Base-by-base conservation (phyloP, 2,113 vertebrate genomes). In the Tyto alba region DNA sequence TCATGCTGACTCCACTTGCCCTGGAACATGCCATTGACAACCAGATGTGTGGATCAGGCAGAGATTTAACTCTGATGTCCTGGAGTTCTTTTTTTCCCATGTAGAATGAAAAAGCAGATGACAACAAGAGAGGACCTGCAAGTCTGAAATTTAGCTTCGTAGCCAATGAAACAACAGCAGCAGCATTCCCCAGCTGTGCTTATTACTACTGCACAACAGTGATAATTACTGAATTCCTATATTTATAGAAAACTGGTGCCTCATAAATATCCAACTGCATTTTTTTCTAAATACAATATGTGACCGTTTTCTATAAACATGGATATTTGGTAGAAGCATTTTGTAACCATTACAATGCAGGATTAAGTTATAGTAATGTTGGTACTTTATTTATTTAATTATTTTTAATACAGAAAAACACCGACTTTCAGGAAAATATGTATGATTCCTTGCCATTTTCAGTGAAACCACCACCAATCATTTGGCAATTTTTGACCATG, bases 221-320 rank as follows among this genome's bases (percentile, higher is more conserved):
- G 85, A 81, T 84, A 94, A 96, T 93, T 96, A 92, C 40, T 4
- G 4, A 81, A 92, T 92, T 92, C 95, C 75, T 96, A 11, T 89
- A 95, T 97, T 96, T 96, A 89, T 93, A 91, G 53, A 96, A 95
- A 97, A 89, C 73, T 85, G 11, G 10, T 78, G 48, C 34, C 53
- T 94, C 69, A 76, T 89, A 92, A 95, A 90, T 64, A 88, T 81
- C 79, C 88, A 96, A 73, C 76, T 90, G 88, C 0, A 11, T 52
- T 72, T 94, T 93, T 93, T 71, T 88, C n/a, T 63, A 43, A 63
- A 41, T 45, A 89, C 30, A 85, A 53, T 68, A 90, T 73, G 36
- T 27, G 67, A 38, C 27, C 6, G 2, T 79, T 92, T 96, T 81
- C 66, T 62, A 57, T 53, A 87, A 87, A 90, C 75, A 87, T 17